phyloP scores from a whole-genome alignment of 2,888 invertebrate genomes.

The Sesamia inferens region DNA sequence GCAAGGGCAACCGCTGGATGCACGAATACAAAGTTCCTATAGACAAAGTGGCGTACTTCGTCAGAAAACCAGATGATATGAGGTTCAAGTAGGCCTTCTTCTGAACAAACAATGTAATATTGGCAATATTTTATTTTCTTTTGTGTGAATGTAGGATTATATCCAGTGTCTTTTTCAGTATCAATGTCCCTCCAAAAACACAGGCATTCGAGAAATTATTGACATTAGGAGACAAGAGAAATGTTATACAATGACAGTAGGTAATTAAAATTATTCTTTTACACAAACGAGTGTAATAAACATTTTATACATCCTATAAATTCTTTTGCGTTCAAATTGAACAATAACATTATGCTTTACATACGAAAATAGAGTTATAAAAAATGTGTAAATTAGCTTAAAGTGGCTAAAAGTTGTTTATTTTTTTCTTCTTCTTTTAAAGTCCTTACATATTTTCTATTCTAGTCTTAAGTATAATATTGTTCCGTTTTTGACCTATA shows the following conservation, averaged over 20 bases:
- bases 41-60: constrained; percentile 95
- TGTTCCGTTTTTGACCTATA: too few relatives aligned
- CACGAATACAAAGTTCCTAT: constrained; percentile 95
- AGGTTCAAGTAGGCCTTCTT: constrained; percentile 88
- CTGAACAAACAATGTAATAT: constrained; percentile 4
- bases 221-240: constrained; percentile 9
- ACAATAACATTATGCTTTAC: constrained; percentile 1
- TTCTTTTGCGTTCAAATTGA: constrained; percentile 24
- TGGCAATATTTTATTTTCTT: background rate
- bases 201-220: constrained; percentile 24
- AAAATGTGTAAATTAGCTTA: too few relatives aligned
- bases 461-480: constrained; percentile 38
- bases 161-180: background rate
- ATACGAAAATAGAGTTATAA: too few relatives aligned
- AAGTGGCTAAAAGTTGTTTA: background rate
- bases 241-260: background rate
- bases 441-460: background rate
- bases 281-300: background rate
- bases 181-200: constrained; percentile 43
- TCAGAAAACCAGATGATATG: constrained; percentile 95
- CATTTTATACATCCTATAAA: constrained; percentile 26
- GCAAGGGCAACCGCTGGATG: constrained; percentile 97
- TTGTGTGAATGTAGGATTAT: background rate
- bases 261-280: constrained; percentile 3
- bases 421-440: background rate